Evolutionary conservation across 1,140 invertebrate genomes (phyloP).

Genomic region (Stegodyphus dumicola): DNA sequence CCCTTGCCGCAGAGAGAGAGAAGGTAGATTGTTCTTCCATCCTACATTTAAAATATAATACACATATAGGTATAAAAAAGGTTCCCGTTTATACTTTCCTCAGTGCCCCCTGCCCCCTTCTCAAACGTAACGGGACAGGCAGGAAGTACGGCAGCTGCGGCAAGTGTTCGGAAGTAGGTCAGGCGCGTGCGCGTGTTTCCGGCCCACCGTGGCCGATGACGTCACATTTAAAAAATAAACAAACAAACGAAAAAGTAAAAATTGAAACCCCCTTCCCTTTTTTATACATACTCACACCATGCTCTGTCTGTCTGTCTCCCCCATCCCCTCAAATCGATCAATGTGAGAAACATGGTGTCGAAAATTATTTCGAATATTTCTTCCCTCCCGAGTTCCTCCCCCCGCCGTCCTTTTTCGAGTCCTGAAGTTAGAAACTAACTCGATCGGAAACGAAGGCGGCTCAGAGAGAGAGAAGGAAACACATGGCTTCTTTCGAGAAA

Average conservation of each 20-base stretch:
- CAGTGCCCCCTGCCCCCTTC: background rate
- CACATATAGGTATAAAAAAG: conserved; percentile 15
- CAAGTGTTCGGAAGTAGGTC: conserved; percentile 2
- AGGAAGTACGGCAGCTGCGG: conserved; percentile 6
- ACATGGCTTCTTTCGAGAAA: too few species aligned
- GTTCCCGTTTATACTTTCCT: conserved; percentile 6
- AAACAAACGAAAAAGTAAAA: background rate
- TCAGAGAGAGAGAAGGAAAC: too few species aligned
- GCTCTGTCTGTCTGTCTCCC: background rate
- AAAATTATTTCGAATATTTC: conserved; percentile 37
- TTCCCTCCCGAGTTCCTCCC: background rate
- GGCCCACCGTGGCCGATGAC: conserved; percentile 6
- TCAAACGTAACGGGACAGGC: conserved; percentile 12
- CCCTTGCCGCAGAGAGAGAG: conserved; percentile 6
- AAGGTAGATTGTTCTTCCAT: conserved; percentile 13
- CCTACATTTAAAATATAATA: background rate
- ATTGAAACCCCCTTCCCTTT: background rate
- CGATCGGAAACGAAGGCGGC: background rate
- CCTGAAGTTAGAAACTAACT: conserved; percentile 4
- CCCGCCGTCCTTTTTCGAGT: too few species aligned
- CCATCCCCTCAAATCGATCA: background rate
- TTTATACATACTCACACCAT: background rate
- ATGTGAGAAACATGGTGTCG: conserved; percentile 26
- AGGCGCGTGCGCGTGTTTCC: conserved; percentile 21
- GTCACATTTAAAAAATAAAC: conserved; percentile 28